Conservation (phyloP, 2,888 invertebrate genomes). For the Pocota personata region DNA sequence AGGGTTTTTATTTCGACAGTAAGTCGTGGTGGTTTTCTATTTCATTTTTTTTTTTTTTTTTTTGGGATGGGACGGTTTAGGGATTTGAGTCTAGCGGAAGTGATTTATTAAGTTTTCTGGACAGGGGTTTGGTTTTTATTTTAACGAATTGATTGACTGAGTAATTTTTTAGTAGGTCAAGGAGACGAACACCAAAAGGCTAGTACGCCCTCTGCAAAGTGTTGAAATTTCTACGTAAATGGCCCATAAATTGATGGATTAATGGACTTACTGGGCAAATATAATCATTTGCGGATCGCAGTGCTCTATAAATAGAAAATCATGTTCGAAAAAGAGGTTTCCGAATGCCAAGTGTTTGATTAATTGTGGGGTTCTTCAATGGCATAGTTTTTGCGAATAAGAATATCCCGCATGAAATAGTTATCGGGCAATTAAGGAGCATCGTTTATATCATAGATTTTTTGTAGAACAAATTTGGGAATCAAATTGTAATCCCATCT, state of each 20-base stretch:
- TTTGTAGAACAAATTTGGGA: no score
- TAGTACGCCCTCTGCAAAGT: not conserved
- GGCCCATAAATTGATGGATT: not conserved
- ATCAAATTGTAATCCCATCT: no score
- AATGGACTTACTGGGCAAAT: not conserved
- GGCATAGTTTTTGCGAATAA: not conserved
- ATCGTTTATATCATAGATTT: no score
- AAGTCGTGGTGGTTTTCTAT: not conserved
- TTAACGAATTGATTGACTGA: not conserved
- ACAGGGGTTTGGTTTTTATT: not conserved
- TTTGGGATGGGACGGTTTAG: not conserved
- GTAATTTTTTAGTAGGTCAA: not conserved
- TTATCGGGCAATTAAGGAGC: not conserved
- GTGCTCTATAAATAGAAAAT: not conserved
- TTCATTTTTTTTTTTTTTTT: not conserved
- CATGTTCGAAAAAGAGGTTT: not conserved
- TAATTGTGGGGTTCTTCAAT: not conserved
- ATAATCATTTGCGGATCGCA: not conserved
- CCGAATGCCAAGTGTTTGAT: not conserved
- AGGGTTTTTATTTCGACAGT: not conserved
- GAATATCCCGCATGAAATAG: not conserved
- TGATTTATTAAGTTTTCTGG: conserved; percentile 16
- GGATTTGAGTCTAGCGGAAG: not conserved
- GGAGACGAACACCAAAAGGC: not conserved
- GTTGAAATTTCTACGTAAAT: not conserved